These are phyloP conservation scores for Forbesichthys agassizii DNA, from an alignment of 2,113 vertebrate species.

Conservation along the genomic window DNA sequence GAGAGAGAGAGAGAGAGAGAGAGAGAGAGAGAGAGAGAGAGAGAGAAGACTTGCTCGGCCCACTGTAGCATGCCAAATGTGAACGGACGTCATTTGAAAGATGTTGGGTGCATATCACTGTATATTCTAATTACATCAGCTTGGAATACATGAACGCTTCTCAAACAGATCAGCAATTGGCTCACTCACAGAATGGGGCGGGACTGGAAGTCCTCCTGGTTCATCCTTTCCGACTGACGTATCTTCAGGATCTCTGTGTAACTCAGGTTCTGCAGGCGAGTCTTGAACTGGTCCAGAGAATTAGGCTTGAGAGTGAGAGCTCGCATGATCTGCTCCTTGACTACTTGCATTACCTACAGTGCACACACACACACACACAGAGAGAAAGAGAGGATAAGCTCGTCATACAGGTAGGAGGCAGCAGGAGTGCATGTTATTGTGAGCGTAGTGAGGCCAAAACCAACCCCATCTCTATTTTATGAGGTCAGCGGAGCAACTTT, in stretches of 20 bases:
- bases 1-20: too few relatives aligned
- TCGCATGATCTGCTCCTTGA: conserved; percentile 99
- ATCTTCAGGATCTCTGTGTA: conserved; percentile 99
- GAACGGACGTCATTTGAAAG: too few relatives aligned
- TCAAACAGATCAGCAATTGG: background rate
- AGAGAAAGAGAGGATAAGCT: conserved; percentile 1
- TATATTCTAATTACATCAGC: background rate
- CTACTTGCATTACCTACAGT: conserved; percentile 97
- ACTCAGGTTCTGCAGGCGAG: conserved; percentile 97
- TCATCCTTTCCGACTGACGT: conserved; percentile 99
- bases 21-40: too few relatives aligned
- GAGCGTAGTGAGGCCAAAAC: conserved; percentile 20
- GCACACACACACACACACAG: conserved; percentile 9
- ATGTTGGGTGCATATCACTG: too few relatives aligned
- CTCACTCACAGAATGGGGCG: conserved; percentile 94
- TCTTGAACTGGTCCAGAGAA: conserved; percentile 99
- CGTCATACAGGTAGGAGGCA: conserved; percentile 2
- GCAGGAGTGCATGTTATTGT: conserved; percentile 2
- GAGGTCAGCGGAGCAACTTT: conserved; percentile 2
- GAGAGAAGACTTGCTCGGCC: background rate
- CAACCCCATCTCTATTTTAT: background rate
- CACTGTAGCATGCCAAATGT: background rate
- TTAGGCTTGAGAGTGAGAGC: conserved; percentile 97
- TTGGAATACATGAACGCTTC: background rate
- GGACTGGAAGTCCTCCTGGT: conserved; percentile 99